These are phyloP conservation scores for Tiliacea aurago DNA, from an alignment of 2,888 invertebrate species.

Conservation along the genomic window DNA sequence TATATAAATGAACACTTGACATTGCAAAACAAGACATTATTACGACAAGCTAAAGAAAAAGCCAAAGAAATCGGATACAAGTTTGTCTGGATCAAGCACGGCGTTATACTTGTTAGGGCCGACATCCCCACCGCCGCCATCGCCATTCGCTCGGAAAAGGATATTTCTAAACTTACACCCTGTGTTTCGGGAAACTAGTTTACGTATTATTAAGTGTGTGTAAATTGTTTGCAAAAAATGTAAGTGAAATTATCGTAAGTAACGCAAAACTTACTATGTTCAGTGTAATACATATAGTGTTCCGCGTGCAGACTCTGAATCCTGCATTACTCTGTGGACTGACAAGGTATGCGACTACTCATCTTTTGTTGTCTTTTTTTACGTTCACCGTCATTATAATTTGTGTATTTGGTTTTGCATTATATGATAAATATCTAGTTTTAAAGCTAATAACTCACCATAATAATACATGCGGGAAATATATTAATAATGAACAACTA, in stretches of 20 bases:
- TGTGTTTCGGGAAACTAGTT: background rate
- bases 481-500: background rate
- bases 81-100: slow-evolving; percentile 8
- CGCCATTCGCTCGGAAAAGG: slow-evolving; percentile 1
- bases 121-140: slow-evolving; percentile 1
- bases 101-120: background rate
- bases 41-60: background rate
- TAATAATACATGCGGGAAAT: background rate
- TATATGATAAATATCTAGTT: background rate
- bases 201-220: background rate
- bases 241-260: background rate
- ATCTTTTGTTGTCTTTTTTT: background rate
- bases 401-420: background rate
- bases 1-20: slow-evolving; percentile 2
- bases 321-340: background rate
- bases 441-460: background rate
- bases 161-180: background rate
- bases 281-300: too few relatives aligned
- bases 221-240: background rate
- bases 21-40: background rate
- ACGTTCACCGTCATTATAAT: background rate
- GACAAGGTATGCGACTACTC: slow-evolving; percentile 4
- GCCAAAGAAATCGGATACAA: background rate
- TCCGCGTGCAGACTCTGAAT: background rate
- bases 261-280: background rate